Conservation (phyloP, 2,113 vertebrate genomes). For the Equus przewalskii region DNA sequence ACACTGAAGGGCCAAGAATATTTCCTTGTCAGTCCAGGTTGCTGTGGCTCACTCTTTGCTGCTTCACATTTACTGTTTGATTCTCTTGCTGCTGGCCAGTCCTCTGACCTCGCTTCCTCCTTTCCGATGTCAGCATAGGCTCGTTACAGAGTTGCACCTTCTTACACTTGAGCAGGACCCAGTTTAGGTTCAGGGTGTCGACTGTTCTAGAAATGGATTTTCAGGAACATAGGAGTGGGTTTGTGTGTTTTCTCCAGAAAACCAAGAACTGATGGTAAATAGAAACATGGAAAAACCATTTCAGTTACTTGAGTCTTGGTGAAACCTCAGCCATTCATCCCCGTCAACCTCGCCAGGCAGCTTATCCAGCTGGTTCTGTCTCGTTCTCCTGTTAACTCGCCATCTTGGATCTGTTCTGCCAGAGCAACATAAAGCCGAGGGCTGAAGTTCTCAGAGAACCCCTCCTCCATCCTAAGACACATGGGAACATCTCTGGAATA, state of each 20-base stretch:
- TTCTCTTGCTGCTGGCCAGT: background rate
- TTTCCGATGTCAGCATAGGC: background rate
- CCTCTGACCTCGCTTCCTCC: background rate
- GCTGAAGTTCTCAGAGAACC: background rate
- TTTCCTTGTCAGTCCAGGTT: background rate
- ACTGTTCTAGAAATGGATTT: background rate
- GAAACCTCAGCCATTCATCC: background rate
- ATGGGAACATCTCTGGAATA: background rate
- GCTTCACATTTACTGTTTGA: background rate
- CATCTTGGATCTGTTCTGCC: background rate
- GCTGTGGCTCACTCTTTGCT: fast-evolving
- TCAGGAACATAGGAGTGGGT: background rate
- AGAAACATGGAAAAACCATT: background rate
- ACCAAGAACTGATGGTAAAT: background rate
- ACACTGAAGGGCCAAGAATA: fast-evolving
- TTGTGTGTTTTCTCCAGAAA: background rate
- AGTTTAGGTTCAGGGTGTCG: background rate
- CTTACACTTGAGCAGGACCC: background rate
- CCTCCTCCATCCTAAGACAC: background rate
- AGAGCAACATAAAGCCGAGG: too few species aligned
- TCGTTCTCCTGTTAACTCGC: fast-evolving
- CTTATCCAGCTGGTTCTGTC: background rate
- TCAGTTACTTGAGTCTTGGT: background rate
- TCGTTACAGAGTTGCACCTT: background rate
- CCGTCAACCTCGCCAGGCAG: background rate